A percentile compares a stretch with the other conserved stretches of the same genome.
phyloP scores from a whole-genome alignment of 2,113 vertebrate genomes.

The Hypocryptadius cinnamomeus region DNA sequence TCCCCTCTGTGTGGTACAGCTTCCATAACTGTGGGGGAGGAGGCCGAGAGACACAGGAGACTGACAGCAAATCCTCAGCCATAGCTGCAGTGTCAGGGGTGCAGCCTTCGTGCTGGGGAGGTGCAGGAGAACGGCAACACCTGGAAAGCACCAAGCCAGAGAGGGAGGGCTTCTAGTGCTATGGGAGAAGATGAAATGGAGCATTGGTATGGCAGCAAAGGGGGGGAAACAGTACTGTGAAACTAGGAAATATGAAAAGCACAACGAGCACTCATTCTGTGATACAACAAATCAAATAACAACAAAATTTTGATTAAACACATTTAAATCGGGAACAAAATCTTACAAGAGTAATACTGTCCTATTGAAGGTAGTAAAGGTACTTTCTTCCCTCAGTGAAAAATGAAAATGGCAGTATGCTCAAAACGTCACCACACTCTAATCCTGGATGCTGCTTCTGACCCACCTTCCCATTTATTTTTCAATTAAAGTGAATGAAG shows the following conservation, averaged over 20 bases:
- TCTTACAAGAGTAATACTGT: not conserved
- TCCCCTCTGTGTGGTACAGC: not conserved
- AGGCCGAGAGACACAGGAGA: not conserved
- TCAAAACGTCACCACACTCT: not conserved
- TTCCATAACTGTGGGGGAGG: not conserved
- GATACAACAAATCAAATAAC: not conserved
- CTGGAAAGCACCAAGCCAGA: not conserved
- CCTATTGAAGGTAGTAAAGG: not conserved
- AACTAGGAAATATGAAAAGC: not conserved
- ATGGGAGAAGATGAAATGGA: not conserved
- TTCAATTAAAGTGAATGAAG: not conserved
- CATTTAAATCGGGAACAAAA: not conserved
- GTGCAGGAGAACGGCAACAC: not conserved
- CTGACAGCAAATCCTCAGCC: not conserved
- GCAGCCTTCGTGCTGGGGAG: not conserved
- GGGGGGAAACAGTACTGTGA: not conserved
- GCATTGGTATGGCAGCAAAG: not conserved
- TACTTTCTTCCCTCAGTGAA: not conserved
- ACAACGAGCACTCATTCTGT: not conserved
- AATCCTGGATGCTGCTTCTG: not conserved
- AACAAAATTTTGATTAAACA: not conserved
- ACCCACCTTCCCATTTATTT: not conserved
- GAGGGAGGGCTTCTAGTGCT: not conserved
- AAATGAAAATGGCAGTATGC: not conserved
- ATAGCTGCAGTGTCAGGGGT: not conserved